Evolutionary conservation across 2,113 vertebrate species (phyloP).

Genomic region (Atrichornis clamosus): DNA sequence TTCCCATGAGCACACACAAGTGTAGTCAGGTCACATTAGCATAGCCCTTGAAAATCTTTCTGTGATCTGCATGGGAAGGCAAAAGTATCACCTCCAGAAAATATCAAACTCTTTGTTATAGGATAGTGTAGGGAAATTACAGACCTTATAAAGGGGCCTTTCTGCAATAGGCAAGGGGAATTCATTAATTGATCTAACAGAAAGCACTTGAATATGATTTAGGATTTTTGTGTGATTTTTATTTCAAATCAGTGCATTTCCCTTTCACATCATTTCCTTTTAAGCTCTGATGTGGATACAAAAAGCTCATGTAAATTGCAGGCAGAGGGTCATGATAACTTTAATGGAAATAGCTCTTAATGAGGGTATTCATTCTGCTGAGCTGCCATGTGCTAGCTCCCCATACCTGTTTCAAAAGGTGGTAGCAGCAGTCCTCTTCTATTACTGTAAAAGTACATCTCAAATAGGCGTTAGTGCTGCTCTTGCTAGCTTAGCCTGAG

Average conservation of each 20-base stretch:
- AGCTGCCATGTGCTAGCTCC: background rate
- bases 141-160: background rate
- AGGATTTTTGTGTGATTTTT: background rate
- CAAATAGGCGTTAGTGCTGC: background rate
- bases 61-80: background rate
- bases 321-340: constrained; percentile 32
- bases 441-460: background rate
- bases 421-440: background rate
- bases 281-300: constrained; percentile 1
- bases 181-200: background rate
- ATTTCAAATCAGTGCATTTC: background rate
- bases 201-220: background rate
- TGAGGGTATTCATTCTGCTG: constrained; percentile 25
- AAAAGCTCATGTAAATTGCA: constrained; percentile 48
- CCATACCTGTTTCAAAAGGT: constrained; percentile 22
- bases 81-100: constrained; percentile 11
- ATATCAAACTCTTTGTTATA: background rate
- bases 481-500: background rate
- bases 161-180: background rate
- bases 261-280: constrained; percentile 36
- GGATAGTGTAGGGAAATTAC: background rate
- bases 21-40: background rate
- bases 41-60: background rate
- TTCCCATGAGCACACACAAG: background rate
- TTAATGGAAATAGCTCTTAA: constrained; percentile 55